Evolutionary conservation across 2,113 vertebrate species (phyloP).

Genomic region (Dicrurus megarhynchus): DNA sequence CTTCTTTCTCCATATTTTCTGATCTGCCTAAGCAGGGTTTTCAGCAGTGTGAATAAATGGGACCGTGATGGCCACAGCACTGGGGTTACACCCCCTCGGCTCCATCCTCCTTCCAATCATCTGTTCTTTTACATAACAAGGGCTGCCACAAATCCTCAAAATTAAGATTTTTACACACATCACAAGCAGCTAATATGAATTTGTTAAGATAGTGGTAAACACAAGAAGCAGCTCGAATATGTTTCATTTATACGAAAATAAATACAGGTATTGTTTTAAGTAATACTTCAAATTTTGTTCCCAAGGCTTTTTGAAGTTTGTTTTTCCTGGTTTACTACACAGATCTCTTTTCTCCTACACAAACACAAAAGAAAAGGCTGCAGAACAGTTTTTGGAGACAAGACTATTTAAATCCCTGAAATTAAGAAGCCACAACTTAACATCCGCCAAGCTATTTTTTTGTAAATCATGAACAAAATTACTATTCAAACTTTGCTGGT

Average conservation of each 20-base stretch:
- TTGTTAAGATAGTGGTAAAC: not conserved
- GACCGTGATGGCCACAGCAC: not conserved
- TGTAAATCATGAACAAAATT: not conserved
- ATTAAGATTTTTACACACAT: not conserved
- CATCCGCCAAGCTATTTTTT: not conserved
- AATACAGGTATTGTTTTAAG: not conserved
- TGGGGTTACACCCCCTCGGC: not conserved
- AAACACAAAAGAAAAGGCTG: not conserved
- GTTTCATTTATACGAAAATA: constrained; percentile 12
- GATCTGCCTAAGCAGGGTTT: not conserved
- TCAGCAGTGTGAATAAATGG: not conserved
- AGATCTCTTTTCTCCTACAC: not conserved
- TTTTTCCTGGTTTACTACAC: not conserved
- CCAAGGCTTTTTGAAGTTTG: constrained; percentile 10
- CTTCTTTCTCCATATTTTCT: rapidly evolving
- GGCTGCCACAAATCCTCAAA: not conserved
- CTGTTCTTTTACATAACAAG: not conserved
- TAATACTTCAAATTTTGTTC: not conserved
- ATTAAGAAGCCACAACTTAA: constrained; percentile 3
- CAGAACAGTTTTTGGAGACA: not conserved
- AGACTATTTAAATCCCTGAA: not conserved
- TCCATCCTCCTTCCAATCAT: not conserved
- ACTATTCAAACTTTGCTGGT: constrained; percentile 3
- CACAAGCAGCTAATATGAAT: not conserved
- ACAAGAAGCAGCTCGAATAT: not conserved